A percentile compares a stretch with the other conserved stretches of the same genome.
phyloP scores from a whole-genome alignment of 1,140 invertebrate species.

The Myzus persicae region DNA sequence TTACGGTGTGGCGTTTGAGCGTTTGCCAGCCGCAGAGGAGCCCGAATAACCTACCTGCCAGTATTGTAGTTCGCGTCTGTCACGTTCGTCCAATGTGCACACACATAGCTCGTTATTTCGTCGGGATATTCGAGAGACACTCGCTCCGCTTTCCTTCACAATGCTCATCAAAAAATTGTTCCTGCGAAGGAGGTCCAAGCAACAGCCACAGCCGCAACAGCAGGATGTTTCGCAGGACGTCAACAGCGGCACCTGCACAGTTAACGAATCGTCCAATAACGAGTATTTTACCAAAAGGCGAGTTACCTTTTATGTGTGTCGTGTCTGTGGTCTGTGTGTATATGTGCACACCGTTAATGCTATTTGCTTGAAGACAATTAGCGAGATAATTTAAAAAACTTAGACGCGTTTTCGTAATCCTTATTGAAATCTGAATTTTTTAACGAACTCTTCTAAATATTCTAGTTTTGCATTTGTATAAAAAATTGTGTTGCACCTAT shows the following conservation, averaged over 20 bases:
- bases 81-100: not conserved
- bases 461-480: not conserved
- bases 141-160: not conserved
- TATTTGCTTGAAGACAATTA: no score
- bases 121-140: not conserved
- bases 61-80: not conserved
- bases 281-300: constrained; percentile 55
- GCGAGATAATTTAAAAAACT: not conserved
- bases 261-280: constrained; percentile 21
- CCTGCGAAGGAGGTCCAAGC: not conserved
- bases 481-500: no score
- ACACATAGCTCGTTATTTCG: not conserved
- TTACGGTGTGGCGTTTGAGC: constrained; percentile 20
- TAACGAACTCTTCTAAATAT: not conserved
- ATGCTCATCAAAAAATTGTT: constrained; percentile 48
- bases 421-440: not conserved
- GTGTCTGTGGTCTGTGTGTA: not conserved
- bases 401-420: not conserved
- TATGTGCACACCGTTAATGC: no score
- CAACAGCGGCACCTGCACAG: not conserved
- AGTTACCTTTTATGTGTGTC: not conserved
- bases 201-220: not conserved
- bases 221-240: not conserved
- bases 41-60: not conserved
- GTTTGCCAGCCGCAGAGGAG: not conserved